These are phyloP conservation scores for Holocentrus rufus DNA, from an alignment of 2,797 vertebrate genomes.

Conservation along the genomic window DNA sequence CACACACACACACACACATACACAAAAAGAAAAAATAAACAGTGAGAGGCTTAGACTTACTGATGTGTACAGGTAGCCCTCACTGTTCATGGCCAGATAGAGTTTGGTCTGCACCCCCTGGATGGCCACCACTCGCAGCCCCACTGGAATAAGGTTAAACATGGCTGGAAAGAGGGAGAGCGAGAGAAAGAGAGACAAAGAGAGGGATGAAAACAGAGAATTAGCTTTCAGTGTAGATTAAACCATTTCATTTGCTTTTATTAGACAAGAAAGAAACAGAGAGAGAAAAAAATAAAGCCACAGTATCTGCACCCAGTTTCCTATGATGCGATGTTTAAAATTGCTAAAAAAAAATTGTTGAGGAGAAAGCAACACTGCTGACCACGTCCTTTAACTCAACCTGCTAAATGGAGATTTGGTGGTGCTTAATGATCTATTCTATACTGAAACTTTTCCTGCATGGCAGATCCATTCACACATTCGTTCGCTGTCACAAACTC, in stretches of 20 bases:
- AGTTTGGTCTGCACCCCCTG: constrained; percentile 99
- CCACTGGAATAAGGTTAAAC: constrained; percentile 99
- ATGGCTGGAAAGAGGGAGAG: constrained; percentile 82
- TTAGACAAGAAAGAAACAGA: background rate
- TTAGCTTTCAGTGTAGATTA: background rate
- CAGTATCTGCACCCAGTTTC: background rate
- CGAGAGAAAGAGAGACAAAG: constrained; percentile 28
- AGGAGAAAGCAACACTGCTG: constrained; percentile 6
- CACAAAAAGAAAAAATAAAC: background rate
- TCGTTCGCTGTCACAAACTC: constrained; percentile 51
- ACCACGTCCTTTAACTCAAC: constrained; percentile 24
- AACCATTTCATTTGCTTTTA: background rate
- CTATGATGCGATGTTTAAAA: background rate
- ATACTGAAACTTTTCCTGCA: constrained; percentile 14
- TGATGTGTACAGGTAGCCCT: constrained; percentile 98
- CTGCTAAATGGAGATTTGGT: constrained; percentile 39
- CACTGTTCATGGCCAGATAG: constrained; percentile 99
- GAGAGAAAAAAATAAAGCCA: background rate
- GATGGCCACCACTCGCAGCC: constrained; percentile 99
- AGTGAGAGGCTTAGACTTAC: constrained; percentile 90
- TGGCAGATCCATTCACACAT: constrained; percentile 54
- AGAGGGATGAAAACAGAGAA: background rate
- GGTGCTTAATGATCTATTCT: constrained; percentile 31
- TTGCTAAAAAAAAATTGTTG: too few species aligned
- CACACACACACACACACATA: constrained; percentile 1